Evolutionary conservation across 2,113 vertebrate genomes (phyloP).

Genomic region (Chauna torquata): DNA sequence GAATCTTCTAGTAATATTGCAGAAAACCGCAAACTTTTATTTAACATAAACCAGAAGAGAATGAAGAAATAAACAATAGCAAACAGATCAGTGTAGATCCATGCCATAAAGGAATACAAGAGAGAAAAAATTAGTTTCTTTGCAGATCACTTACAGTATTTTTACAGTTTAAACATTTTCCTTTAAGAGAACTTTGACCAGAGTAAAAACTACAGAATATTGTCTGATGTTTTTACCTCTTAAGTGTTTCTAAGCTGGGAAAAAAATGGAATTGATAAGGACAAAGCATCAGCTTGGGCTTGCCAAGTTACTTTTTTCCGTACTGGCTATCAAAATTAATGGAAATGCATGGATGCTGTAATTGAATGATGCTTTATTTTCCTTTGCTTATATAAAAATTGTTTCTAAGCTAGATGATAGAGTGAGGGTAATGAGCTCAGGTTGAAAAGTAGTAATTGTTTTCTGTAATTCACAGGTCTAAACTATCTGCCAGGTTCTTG

Average conservation of each 20-base stretch:
- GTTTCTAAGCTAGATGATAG: not conserved
- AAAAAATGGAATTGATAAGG: not conserved
- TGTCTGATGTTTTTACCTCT: not conserved
- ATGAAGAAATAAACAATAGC: not conserved
- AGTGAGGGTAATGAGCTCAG: not conserved
- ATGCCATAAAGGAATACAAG: not conserved
- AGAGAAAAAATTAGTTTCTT: not conserved
- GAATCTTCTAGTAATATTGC: not conserved
- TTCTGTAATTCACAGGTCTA: not conserved
- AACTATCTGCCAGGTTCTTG: not conserved
- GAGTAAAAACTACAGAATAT: not conserved
- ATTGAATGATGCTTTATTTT: not conserved
- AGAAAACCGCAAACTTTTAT: not conserved
- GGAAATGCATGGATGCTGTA: not conserved
- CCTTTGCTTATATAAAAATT: not conserved
- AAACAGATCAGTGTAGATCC: not conserved
- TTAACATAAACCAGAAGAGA: not conserved
- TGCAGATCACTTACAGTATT: not conserved
- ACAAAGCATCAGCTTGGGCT: not conserved
- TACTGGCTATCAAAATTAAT: not conserved
- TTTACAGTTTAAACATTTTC: not conserved
- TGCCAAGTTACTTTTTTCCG: not conserved
- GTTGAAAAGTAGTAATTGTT: not conserved
- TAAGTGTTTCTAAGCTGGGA: not conserved
- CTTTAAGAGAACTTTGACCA: not conserved